Percentiles rank a stretch among this genome's conserved stretches.
These are phyloP conservation scores for Iphiclides podalirius DNA, from an alignment of 2,888 invertebrate genomes.

Conservation along the genomic window DNA sequence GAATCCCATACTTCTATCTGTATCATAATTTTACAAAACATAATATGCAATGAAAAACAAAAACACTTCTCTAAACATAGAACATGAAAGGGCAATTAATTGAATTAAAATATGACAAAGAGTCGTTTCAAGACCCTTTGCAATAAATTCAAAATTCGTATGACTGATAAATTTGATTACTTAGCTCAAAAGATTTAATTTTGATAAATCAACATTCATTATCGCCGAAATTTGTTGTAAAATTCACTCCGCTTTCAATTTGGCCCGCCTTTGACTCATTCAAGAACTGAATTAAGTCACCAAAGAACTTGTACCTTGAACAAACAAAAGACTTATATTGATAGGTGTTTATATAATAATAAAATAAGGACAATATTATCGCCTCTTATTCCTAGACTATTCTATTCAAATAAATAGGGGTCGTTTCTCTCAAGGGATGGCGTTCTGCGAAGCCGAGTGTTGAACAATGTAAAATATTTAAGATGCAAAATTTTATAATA, in stretches of 20 bases:
- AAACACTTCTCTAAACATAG: background rate
- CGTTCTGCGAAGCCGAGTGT: constrained; percentile 50
- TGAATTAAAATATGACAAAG: constrained; percentile 46
- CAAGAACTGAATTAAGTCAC: constrained; percentile 17
- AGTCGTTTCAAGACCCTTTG: constrained; percentile 55
- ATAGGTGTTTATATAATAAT: constrained; percentile 6
- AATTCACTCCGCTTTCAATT: constrained; percentile 40
- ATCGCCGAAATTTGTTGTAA: constrained; percentile 61
- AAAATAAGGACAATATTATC: constrained; percentile 26
- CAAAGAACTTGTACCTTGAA: background rate
- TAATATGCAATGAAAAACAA: background rate
- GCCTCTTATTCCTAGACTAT: constrained; percentile 40
- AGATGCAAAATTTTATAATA: constrained; percentile 76
- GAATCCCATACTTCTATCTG: background rate
- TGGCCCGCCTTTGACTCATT: constrained; percentile 36
- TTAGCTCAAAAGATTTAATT: constrained; percentile 72
- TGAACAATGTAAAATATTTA: constrained; percentile 72
- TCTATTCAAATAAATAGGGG: constrained; percentile 55
- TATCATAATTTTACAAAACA: background rate
- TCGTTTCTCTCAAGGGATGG: constrained; percentile 49
- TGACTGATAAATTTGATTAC: constrained; percentile 77
- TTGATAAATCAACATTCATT: constrained; percentile 75
- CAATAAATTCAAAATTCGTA: constrained; percentile 69
- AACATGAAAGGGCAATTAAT: constrained; percentile 23
- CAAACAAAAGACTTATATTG: background rate